Percentiles rank a stretch among this genome's conserved stretches.
Conservation (phyloP, 1,140 invertebrate genomes). For the Papilio xuthus region DNA sequence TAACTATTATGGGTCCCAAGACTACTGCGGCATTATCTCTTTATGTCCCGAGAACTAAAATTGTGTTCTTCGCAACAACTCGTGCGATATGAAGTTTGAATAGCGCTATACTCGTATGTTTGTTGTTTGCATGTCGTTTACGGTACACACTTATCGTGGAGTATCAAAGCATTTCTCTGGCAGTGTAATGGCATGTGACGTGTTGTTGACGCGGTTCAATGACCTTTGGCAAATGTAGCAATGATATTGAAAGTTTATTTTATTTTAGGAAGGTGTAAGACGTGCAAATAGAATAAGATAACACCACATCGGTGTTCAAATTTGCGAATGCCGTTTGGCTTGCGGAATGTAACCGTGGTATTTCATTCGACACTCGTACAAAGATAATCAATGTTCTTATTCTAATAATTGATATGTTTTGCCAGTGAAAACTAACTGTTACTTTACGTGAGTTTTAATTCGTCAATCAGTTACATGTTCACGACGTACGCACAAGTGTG, state of each 20-base stretch:
- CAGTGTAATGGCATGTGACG: background rate
- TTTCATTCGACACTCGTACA: too few relatives aligned
- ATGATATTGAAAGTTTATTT: background rate
- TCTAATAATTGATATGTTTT: too few relatives aligned
- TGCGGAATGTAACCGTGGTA: too few relatives aligned
- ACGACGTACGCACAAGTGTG: too few relatives aligned
- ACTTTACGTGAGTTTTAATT: too few relatives aligned
- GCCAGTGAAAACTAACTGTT: too few relatives aligned
- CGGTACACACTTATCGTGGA: background rate
- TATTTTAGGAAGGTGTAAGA: too few relatives aligned
- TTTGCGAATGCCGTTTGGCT: too few relatives aligned
- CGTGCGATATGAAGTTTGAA: background rate
- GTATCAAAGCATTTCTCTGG: background rate
- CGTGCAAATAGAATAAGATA: background rate
- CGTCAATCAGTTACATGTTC: too few relatives aligned
- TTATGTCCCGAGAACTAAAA: background rate
- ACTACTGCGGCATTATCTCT: background rate
- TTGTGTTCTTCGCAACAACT: background rate
- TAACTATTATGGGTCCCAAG: too few relatives aligned
- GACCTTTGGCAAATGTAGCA: background rate
- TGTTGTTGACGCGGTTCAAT: background rate
- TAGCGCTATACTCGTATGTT: background rate
- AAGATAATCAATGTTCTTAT: too few relatives aligned
- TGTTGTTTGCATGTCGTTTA: background rate
- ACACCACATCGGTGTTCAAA: too few relatives aligned